These are phyloP conservation scores for Neocrepidodera transversa DNA, from an alignment of 2,888 invertebrate genomes.

Conservation along the genomic window DNA sequence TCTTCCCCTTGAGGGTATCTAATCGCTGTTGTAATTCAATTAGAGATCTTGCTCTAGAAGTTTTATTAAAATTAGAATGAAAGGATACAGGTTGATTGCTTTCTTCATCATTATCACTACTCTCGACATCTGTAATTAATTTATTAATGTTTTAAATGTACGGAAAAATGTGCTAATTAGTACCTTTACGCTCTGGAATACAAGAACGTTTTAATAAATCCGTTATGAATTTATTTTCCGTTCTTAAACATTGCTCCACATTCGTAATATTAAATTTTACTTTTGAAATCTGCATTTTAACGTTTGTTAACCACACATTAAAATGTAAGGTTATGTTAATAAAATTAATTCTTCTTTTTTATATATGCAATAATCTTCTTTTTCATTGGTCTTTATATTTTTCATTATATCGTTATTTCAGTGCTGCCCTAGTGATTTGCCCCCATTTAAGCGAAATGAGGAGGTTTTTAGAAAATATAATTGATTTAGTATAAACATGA, in stretches of 20 bases:
- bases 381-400: too few relatives aligned
- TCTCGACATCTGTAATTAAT: neutral
- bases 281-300: conserved; percentile 47
- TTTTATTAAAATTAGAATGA: conserved; percentile 51
- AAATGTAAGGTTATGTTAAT: too few relatives aligned
- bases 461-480: too few relatives aligned
- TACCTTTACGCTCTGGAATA: conserved; percentile 59
- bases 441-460: too few relatives aligned
- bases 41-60: conserved; percentile 67
- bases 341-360: too few relatives aligned
- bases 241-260: conserved; percentile 60
- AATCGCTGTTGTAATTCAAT: conserved; percentile 71
- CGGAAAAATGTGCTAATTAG: conserved; percentile 6
- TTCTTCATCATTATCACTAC: conserved; percentile 55
- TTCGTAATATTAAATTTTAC: conserved; percentile 53
- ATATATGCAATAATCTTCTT: too few relatives aligned
- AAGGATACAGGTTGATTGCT: conserved; percentile 48
- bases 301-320: neutral
- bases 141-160: neutral
- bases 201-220: conserved; percentile 66
- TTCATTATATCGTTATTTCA: too few relatives aligned
- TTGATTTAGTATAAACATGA: too few relatives aligned
- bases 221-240: conserved; percentile 67
- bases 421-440: too few relatives aligned
- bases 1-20: conserved; percentile 68